Base-by-base conservation (phyloP, 2,888 invertebrate genomes). In the Dicranocentrus wangi region DNA sequence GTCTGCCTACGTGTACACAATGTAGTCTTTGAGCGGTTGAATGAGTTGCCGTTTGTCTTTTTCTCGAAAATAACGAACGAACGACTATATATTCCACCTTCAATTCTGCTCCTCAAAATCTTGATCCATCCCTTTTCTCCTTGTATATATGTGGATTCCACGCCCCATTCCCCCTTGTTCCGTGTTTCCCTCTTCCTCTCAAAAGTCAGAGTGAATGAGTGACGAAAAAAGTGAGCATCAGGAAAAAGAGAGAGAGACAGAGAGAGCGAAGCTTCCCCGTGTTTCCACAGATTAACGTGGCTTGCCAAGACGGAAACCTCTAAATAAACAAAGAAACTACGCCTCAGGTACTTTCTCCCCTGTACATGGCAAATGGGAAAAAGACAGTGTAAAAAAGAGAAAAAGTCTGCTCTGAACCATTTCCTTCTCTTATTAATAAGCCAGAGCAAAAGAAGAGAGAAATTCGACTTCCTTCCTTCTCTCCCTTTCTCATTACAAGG, bases 301-400 rank as follows among this genome's bases (percentile, higher is more conserved):
- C 53, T 73, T 76, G 47, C 43, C 42, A 23, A 66, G 47, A 73
- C 73, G 73, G 65, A 73, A 73, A 73, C 65, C 73, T 55, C 73
- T 65, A 73, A 73, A 65, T 65, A 73, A 73, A 73, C 63, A 73
- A 63, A 65, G 27, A 72, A 58, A 60, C 58, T 60, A 27, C 28
- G 60, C 71, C 71, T 71, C 61, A 43, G 61, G 71, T 60, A 55
- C 55, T 58, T 70, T 27, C 27, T 47, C 55, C n/a, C n/a, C n/a
- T n/a, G n/a, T n/a, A n/a, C n/a, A n/a, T n/a, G n/a, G n/a, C n/a
- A n/a, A n/a, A 19, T 23, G 25, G 10, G 2, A 8, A n/a, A 17
- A 27, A 68, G 27, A 27, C 25, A 13, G 13, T 8, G 39, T 8
- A 13, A 13, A 39, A 13, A 39, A 13, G 39, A 39, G 39, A 13